phyloP scores from a whole-genome alignment of 2,797 vertebrate genomes.

The Simalia tracyae region DNA sequence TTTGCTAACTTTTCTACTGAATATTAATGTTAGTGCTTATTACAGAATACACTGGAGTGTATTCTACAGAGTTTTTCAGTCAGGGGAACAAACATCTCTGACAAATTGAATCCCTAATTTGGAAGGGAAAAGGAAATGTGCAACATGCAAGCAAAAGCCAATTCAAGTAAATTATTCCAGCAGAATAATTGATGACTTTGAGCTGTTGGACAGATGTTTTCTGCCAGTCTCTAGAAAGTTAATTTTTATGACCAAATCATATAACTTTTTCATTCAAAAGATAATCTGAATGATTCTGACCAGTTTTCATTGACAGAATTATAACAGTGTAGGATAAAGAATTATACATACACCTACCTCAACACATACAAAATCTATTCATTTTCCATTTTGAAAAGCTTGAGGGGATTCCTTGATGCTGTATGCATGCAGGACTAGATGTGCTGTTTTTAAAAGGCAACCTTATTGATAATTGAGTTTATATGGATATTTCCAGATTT shows the following conservation, averaged over 20 bases:
- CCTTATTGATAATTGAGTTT: neutral
- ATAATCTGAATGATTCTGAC: neutral
- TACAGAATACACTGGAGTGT: neutral
- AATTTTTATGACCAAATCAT: neutral
- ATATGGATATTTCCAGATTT: neutral
- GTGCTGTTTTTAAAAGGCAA: neutral
- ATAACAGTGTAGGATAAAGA: neutral
- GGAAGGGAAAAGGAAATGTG: neutral
- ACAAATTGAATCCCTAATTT: neutral
- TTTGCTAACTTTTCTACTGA: constrained; percentile 2
- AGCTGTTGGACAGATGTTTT: neutral
- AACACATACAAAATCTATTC: neutral
- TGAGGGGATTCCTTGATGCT: neutral
- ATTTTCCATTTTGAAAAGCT: neutral
- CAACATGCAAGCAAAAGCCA: neutral
- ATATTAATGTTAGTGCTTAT: constrained; percentile 16
- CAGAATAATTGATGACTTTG: constrained; percentile 20
- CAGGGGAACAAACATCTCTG: neutral
- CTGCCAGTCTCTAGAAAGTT: neutral
- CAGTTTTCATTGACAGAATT: neutral
- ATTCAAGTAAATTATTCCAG: neutral
- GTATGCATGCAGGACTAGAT: neutral
- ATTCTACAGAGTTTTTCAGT: neutral
- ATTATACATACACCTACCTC: no score
- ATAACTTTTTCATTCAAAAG: neutral